Conservation (phyloP, 30 jellyfish, hydroid and myxozoan species). For the Rhopilema esculentum region DNA sequence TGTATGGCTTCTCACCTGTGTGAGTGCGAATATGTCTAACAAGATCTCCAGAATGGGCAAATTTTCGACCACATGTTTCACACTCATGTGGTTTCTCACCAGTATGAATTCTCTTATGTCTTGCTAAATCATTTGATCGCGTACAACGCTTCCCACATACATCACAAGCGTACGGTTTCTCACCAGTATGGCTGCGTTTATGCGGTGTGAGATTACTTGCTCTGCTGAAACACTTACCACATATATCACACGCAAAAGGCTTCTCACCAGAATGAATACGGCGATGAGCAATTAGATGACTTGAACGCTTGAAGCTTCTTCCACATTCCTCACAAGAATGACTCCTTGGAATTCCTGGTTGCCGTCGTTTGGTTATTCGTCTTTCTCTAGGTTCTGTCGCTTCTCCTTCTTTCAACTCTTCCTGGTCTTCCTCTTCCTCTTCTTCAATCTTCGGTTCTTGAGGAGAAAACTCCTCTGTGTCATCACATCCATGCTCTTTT, state of each 20-base stretch:
- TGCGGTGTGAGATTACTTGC: conserved; percentile 90
- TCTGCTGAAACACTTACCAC: conserved; percentile 94
- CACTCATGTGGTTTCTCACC: conserved; percentile 97
- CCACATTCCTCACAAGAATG: conserved; percentile 74
- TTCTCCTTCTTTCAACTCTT: conserved; percentile 17
- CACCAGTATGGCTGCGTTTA: conserved; percentile 93
- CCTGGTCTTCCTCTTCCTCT: not conserved
- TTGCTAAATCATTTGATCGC: conserved; percentile 86
- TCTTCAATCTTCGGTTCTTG: not conserved
- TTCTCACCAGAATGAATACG: conserved; percentile 85
- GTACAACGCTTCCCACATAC: conserved; percentile 90
- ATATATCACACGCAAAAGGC: conserved; percentile 88
- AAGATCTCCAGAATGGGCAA: conserved; percentile 91
- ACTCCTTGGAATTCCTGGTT: conserved; percentile 32
- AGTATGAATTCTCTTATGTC: conserved; percentile 95
- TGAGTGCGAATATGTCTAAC: conserved; percentile 91
- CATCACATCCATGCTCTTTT: conserved; percentile 51
- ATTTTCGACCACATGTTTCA: conserved; percentile 87
- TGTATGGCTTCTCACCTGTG: conserved; percentile 96
- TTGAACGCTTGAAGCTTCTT: conserved; percentile 66
- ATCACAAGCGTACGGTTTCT: conserved; percentile 91
- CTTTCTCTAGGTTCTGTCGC: conserved; percentile 6
- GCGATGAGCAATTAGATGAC: conserved; percentile 67
- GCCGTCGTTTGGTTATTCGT: conserved; percentile 10
- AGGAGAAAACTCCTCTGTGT: not conserved